phyloP scores from a whole-genome alignment of 2,888 invertebrate genomes.

The Leptinotarsa tumamoca region DNA sequence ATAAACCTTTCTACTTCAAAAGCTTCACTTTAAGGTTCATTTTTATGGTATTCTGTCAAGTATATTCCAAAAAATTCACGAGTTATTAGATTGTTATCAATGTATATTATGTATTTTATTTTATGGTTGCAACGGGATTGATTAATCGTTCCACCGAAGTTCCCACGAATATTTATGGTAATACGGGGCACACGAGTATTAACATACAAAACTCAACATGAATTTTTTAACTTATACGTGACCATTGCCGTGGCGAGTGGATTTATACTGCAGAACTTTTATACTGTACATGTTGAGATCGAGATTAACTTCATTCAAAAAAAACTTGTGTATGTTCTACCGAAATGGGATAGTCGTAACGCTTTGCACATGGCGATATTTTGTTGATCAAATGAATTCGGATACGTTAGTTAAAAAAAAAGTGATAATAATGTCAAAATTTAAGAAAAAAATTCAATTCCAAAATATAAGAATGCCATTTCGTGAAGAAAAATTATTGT shows the following conservation, averaged over 20 bases:
- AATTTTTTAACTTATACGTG: slow-evolving; percentile 51
- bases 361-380: slow-evolving; percentile 13
- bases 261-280: slow-evolving; percentile 52
- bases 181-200: slow-evolving; percentile 30
- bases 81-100: slow-evolving; percentile 11
- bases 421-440: no score
- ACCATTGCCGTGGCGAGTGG: slow-evolving; percentile 49
- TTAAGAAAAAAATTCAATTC: no score
- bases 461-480: no score
- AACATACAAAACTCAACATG: slow-evolving; percentile 33
- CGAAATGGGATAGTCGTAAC: slow-evolving; percentile 30
- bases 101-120: neutral
- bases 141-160: slow-evolving; percentile 13
- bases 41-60: neutral
- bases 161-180: slow-evolving; percentile 33
- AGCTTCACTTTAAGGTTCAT: neutral
- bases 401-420: no score
- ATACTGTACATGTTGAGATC: slow-evolving; percentile 43
- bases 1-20: neutral
- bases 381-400: neutral
- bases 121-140: neutral
- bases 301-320: slow-evolving; percentile 46
- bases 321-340: slow-evolving; percentile 48
- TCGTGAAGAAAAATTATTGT: no score
- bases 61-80: slow-evolving; percentile 3